Conservation (phyloP, 1,140 invertebrate genomes). For the Ctenoplectra terminalis region DNA sequence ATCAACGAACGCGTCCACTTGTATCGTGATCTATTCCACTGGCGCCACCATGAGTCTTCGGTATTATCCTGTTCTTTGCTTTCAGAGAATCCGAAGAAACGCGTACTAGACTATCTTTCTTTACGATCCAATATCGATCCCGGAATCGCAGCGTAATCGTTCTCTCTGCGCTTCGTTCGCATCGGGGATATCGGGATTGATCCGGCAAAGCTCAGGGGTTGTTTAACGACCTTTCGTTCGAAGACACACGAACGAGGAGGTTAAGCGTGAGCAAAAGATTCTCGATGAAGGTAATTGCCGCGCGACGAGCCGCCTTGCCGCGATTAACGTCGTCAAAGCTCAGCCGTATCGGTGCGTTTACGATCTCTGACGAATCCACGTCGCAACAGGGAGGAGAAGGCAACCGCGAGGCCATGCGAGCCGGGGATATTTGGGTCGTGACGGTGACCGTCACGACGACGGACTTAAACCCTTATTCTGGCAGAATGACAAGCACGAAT, state of each 20-base stretch:
- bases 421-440: slow-evolving; percentile 60
- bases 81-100: too few relatives aligned
- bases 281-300: slow-evolving; percentile 62
- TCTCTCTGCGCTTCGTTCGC: neutral
- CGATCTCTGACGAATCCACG: slow-evolving; percentile 69
- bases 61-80: accelerated
- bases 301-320: slow-evolving; percentile 56
- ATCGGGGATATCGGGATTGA: neutral
- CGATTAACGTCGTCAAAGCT: slow-evolving; percentile 69
- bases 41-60: neutral
- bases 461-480: slow-evolving; percentile 63
- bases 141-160: neutral
- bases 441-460: slow-evolving; percentile 38
- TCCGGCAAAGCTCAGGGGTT: too few relatives aligned
- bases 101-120: too few relatives aligned
- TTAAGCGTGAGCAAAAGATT: slow-evolving; percentile 14
- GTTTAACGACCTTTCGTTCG: slow-evolving; percentile 36
- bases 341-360: slow-evolving; percentile 66
- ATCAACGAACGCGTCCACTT: slow-evolving; percentile 12
- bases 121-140: neutral
- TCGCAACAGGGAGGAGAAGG: slow-evolving; percentile 25
- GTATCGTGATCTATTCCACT: slow-evolving; percentile 33
- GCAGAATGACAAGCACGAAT: slow-evolving; percentile 67
- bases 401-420: slow-evolving; percentile 7
- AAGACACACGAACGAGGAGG: slow-evolving; percentile 14